Base-by-base conservation (phyloP, 2,113 vertebrate species). In the Equus quagga region DNA sequence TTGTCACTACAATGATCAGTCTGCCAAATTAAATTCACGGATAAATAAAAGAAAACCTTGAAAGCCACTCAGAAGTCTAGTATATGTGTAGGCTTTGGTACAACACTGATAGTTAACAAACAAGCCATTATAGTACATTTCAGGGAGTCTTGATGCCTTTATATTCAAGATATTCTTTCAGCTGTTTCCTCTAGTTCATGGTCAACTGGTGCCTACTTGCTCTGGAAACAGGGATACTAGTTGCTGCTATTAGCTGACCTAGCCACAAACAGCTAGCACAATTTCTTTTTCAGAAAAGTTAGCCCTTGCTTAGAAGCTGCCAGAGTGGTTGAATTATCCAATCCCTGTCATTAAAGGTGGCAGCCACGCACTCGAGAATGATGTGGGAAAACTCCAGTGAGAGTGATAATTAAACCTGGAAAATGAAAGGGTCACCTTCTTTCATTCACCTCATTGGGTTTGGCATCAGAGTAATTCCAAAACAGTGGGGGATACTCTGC, bases 331-430 rank as follows among this genome's bases (percentile, higher is more conserved):
- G 97, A 96, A 96, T 90, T 90, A 88, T 87, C 91, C 67, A 65
- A 75, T 84, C 91, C 65, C 36, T 70, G 56, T 98, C 98, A 97
- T 96, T 97, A 96, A 96, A 97, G 96, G 97, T 96, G 92, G 94
- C 92, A 95, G 96, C 69, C 84, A 79, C 0, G 0, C 80, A 88
- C 96, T 85, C 36, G 90, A 97, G 93, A 97, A 96, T 96, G 94
- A 95, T 95, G 96, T 97, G 97, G 97, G 97, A 96, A 97, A 97
- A 95, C 95, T 94, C 97, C 67, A 64, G 94, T 64, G 94, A 96
- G 97, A 95, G 98, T 85, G 98, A 98, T 98, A 97, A 98, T 98
- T 97, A 98, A 98, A 98, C 76, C 65, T 83, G 92, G 94, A 98
- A 94, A 96, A 97, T 70, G 94, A 93, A 96, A 96, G 97, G 96